Evolutionary conservation across 2,797 vertebrate genomes (phyloP), one percentile per base, ranked within the genome.

Genomic region (Gymnodraco acuticeps): DNA sequence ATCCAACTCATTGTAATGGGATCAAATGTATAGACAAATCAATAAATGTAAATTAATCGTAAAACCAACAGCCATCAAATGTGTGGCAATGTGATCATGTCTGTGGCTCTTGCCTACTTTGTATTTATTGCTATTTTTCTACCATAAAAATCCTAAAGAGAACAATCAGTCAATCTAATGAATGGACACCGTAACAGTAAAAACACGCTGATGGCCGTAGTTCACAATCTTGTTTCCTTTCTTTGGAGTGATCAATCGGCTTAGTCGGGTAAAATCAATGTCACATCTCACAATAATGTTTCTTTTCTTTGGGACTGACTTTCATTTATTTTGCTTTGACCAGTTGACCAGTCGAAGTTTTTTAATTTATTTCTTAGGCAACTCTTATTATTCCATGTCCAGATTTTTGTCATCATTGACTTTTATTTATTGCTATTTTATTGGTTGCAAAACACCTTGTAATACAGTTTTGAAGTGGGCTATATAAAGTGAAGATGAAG

Each of bases 41-140:
- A 82, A 89, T 89, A 38, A 47, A 33, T 54, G 63, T 58, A 67
- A 82, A 85, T 82, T 51, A 72, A 64, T 77, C 78, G 59, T 73
- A 13, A 71, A 77, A 83, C 73, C 12, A 60, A 68, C 70, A 71
- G 70, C 27, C 58, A 62, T 79, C 73, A 60, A 80, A 27, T 70
- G 47, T 56, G 41, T 55, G 54, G 31, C 19, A 33, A 69, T 53
- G 50, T 50, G 53, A n/a, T 78, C 17, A 55, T 70, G 59, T 41
- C 27, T 67, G 60, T 65, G 55, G 47, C 48, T 80, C 31, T 50
- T 33, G 5, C 13, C 46, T 19, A 20, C 14, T 41, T 67, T 60
- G 11, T 56, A 27, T 56, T 56, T 70, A 33, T 78, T 16, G 15
- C 54, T 12, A 43, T 50, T 38, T 56, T 77, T 42, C 64, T 16